Evolutionary conservation across 2,888 invertebrate genomes (phyloP).

Genomic region (Chorisops tibialis): DNA sequence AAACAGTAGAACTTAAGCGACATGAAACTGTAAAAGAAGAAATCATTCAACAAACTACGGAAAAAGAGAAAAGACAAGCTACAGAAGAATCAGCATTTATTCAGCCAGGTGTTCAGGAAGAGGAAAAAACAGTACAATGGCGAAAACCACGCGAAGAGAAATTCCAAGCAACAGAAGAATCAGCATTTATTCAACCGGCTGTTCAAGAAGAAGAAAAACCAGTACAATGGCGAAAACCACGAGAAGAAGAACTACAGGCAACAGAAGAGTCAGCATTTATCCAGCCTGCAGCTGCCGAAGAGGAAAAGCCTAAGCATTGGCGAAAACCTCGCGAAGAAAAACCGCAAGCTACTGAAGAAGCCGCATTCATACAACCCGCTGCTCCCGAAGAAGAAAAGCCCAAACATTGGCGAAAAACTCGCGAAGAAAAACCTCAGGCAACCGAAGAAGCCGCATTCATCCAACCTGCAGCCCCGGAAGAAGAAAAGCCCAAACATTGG

Average conservation of each 20-base stretch:
- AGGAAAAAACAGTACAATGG: constrained; percentile 33
- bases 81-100: background rate
- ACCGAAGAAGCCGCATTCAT: constrained; percentile 21
- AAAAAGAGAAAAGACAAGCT: constrained; percentile 22
- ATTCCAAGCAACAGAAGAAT: background rate
- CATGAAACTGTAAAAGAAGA: constrained; percentile 16
- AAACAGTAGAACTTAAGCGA: background rate
- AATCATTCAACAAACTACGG: background rate
- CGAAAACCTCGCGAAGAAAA: constrained; percentile 26
- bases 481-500: constrained; percentile 24
- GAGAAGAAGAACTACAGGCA: constrained; percentile 36
- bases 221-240: constrained; percentile 31
- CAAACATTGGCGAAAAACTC: constrained; percentile 15
- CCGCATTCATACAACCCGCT: background rate
- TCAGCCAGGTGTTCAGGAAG: constrained; percentile 11
- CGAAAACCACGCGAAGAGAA: constrained; percentile 34
- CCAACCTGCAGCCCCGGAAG: constrained; percentile 13
- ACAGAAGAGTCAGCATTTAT: constrained; percentile 7
- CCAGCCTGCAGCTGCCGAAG: constrained; percentile 13
- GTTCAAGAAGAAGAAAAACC: constrained; percentile 31
- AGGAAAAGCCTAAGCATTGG: constrained; percentile 24
- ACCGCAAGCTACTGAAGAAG: constrained; percentile 23
- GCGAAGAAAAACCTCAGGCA: constrained; percentile 5
- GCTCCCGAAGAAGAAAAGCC: constrained; percentile 25
- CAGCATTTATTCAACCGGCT: background rate